Evolutionary conservation across 2,888 invertebrate genomes (phyloP).

Genomic region (Plagiodera versicolora): DNA sequence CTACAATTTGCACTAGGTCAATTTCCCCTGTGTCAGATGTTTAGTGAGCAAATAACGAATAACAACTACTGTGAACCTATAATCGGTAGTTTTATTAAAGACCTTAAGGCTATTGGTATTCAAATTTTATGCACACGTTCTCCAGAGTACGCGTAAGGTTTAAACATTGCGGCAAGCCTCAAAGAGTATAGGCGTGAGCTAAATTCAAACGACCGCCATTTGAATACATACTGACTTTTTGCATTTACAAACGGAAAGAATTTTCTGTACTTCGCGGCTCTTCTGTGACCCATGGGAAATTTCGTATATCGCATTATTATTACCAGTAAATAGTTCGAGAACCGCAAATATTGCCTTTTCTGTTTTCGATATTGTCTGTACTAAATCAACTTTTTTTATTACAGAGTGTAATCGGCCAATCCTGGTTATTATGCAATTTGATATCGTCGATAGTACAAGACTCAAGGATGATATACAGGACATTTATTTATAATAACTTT

Average conservation of each 20-base stretch:
- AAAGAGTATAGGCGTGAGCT: slow-evolving; percentile 23
- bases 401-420: no score
- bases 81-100: slow-evolving; percentile 29
- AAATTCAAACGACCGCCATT: slow-evolving; percentile 20
- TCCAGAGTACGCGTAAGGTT: slow-evolving; percentile 16
- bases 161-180: slow-evolving; percentile 22
- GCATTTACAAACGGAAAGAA: slow-evolving; percentile 6
- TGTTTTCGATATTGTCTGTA: no score
- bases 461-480: no score
- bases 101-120: slow-evolving; percentile 26
- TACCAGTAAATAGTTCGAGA: no score
- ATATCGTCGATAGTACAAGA: no score
- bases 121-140: slow-evolving; percentile 30
- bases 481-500: no score
- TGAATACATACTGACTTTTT: slow-evolving; percentile 18
- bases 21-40: slow-evolving; percentile 23
- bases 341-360: no score
- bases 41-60: slow-evolving; percentile 21
- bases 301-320: no score
- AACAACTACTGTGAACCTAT: slow-evolving; percentile 24
- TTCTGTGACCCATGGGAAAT: background rate
- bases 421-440: no score
- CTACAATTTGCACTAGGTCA: slow-evolving; percentile 22
- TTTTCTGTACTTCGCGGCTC: background rate
- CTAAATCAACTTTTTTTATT: no score